Percentiles rank a stretch among this genome's conserved stretches.
Conservation (phyloP, 2,113 vertebrate genomes). For the Eptesicus fuscus region DNA sequence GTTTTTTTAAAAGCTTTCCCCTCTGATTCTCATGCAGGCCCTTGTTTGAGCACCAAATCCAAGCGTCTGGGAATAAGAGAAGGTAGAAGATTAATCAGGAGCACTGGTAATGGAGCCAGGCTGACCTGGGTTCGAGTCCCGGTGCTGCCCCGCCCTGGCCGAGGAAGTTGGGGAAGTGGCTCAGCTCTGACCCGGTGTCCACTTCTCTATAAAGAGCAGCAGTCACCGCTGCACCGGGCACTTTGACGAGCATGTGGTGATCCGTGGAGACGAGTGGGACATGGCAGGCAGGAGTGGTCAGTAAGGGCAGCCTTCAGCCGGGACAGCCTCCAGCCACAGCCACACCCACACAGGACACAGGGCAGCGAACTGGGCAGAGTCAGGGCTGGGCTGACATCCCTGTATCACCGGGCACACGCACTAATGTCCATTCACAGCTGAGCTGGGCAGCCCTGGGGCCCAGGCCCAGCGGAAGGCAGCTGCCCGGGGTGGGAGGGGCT, state of each 20-base stretch:
- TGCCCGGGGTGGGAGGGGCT: neutral
- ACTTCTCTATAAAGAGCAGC: neutral
- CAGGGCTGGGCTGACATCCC: neutral
- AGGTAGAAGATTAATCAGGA: neutral
- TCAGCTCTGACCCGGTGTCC: neutral
- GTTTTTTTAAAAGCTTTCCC: neutral
- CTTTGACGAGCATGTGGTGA: rapidly evolving
- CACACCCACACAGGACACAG: neutral
- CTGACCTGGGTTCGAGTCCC: neutral
- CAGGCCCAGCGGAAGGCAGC: neutral
- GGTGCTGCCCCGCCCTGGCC: neutral
- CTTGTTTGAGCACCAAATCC: neutral
- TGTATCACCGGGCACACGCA: neutral
- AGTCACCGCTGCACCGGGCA: neutral
- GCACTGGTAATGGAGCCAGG: neutral
- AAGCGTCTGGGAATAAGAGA: neutral
- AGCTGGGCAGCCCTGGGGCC: neutral
- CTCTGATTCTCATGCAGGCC: neutral
- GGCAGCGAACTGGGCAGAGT: neutral
- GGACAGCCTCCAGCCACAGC: neutral
- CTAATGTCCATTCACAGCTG: neutral
- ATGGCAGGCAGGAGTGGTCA: neutral
- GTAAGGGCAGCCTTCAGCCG: neutral
- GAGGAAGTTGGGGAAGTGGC: neutral
- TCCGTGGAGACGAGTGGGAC: neutral